These are phyloP conservation scores for Congeria kusceri DNA, from an alignment of 2,888 invertebrate species.

Conservation along the genomic window DNA sequence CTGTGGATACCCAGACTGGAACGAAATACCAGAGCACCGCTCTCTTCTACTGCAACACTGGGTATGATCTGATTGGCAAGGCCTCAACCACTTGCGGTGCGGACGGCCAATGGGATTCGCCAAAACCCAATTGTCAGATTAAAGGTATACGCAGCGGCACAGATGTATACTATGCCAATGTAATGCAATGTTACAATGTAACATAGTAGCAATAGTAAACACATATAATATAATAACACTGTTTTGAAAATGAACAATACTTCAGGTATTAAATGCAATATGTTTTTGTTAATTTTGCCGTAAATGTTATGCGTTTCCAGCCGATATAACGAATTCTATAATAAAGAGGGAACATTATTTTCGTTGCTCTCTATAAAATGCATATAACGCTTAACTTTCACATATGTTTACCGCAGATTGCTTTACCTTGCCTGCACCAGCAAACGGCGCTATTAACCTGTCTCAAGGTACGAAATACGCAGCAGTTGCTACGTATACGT, in stretches of 20 bases:
- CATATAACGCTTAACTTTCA: too few species aligned
- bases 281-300: too few species aligned
- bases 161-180: too few species aligned
- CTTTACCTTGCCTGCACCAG: slow-evolving; percentile 13
- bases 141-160: slow-evolving; percentile 19
- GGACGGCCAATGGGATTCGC: slow-evolving; percentile 38
- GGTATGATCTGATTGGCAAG: slow-evolving; percentile 42
- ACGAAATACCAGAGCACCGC: slow-evolving; percentile 33
- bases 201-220: too few species aligned
- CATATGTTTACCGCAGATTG: slow-evolving; percentile 33
- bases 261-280: too few species aligned
- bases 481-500: slow-evolving; percentile 32
- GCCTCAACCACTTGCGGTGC: slow-evolving; percentile 32
- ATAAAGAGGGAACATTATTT: too few species aligned
- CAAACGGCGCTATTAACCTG: slow-evolving; percentile 21
- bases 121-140: slow-evolving; percentile 38
- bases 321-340: too few species aligned
- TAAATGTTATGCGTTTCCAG: too few species aligned
- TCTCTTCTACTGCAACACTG: slow-evolving; percentile 42
- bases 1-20: slow-evolving; percentile 21
- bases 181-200: too few species aligned
- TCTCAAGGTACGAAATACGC: slow-evolving; percentile 26
- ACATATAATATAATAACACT: too few species aligned
- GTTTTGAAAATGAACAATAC: too few species aligned
- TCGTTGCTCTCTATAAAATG: too few species aligned